Evolutionary conservation across 2,113 vertebrate genomes (phyloP).

Genomic region (Caranx ignobilis): DNA sequence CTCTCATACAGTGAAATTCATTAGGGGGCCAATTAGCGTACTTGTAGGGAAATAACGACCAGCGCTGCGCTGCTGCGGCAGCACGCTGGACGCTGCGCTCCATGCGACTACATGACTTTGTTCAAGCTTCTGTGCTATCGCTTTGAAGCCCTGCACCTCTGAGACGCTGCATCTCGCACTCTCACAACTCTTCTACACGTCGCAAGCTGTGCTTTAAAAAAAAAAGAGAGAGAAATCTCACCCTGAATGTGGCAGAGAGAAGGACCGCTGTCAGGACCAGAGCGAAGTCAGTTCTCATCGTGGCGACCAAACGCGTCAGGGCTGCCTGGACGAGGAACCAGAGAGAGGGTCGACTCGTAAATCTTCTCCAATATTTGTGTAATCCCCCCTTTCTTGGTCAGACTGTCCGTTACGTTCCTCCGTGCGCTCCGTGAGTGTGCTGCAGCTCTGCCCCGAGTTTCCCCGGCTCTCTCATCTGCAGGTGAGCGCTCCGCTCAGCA

Average conservation of each 20-base stretch:
- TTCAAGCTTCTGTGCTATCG: neutral
- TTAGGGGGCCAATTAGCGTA: slow-evolving; percentile 45
- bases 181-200: slow-evolving; percentile 31
- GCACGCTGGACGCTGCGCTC: slow-evolving; percentile 35
- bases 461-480: slow-evolving; percentile 80
- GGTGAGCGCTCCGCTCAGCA: slow-evolving; percentile 84
- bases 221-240: slow-evolving; percentile 64
- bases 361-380: slow-evolving; percentile 51
- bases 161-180: neutral
- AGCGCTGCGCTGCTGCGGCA: slow-evolving; percentile 26
- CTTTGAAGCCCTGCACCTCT: neutral
- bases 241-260: slow-evolving; percentile 80
- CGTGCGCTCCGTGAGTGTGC: slow-evolving; percentile 62
- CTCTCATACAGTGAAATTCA: slow-evolving; percentile 5
- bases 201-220: neutral
- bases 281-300: slow-evolving; percentile 82
- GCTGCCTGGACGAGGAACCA: slow-evolving; percentile 67
- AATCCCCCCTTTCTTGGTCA: slow-evolving; percentile 41
- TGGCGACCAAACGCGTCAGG: slow-evolving; percentile 73
- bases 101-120: slow-evolving; percentile 54
- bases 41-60: slow-evolving; percentile 27
- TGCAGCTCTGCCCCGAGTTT: slow-evolving; percentile 75
- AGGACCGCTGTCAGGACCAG: slow-evolving; percentile 80
- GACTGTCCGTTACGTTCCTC: slow-evolving; percentile 51
- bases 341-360: slow-evolving; percentile 47